Percentiles rank a stretch among this genome's conserved stretches.
phyloP scores from a whole-genome alignment of 1,140 invertebrate genomes.

The Vanessa tameamea region DNA sequence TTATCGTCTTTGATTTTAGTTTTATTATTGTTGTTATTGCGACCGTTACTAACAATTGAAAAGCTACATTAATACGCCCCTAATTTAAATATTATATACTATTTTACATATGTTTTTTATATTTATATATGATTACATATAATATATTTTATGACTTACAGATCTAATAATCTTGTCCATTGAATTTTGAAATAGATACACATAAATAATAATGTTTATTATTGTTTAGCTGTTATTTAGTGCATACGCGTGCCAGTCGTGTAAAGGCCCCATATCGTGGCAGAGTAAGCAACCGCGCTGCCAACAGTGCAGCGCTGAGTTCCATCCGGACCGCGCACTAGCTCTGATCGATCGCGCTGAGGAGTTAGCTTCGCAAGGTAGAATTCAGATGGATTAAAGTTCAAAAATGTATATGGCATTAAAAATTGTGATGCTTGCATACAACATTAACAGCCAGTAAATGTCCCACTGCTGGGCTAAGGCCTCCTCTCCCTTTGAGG shows the following conservation, averaged over 20 bases:
- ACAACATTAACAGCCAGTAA: too few relatives aligned
- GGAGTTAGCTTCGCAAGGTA: conserved; percentile 52
- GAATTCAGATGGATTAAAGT: neutral
- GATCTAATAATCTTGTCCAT: neutral
- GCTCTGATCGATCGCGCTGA: conserved; percentile 53
- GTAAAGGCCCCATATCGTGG: conserved; percentile 64
- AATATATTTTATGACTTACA: too few relatives aligned
- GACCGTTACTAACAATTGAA: too few relatives aligned
- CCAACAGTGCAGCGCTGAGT: conserved; percentile 54
- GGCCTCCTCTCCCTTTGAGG: too few relatives aligned
- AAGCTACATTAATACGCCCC: too few relatives aligned
- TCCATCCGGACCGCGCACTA: conserved; percentile 49
- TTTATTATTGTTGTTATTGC: too few relatives aligned
- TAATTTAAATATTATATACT: too few relatives aligned
- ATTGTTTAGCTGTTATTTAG: conserved; percentile 56
- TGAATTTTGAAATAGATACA: neutral
- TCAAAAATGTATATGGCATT: neutral
- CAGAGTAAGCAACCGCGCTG: conserved; percentile 40
- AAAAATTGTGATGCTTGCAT: too few relatives aligned
- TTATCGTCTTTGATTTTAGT: too few relatives aligned
- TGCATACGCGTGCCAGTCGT: conserved; percentile 66
- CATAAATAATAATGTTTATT: conserved; percentile 3
- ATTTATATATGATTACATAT: too few relatives aligned
- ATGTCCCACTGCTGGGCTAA: too few relatives aligned
- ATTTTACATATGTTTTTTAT: too few relatives aligned